Evolutionary conservation across 2,797 vertebrate species (phyloP).

Genomic region (Neosalanx taihuensis): DNA sequence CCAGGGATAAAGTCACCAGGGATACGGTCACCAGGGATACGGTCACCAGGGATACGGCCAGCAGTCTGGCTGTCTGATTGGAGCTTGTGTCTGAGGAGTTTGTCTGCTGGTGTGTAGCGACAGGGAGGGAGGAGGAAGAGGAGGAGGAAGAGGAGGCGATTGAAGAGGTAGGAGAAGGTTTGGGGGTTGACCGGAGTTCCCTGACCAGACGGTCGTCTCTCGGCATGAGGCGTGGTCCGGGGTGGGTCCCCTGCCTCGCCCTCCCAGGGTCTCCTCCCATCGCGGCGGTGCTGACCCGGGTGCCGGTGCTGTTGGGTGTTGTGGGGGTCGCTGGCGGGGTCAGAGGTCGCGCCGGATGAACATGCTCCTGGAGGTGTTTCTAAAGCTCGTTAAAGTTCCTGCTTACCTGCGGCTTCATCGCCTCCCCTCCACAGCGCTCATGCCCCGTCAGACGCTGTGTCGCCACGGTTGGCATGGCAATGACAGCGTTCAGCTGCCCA

Average conservation of each 20-base stretch:
- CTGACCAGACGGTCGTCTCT: constrained; percentile 12
- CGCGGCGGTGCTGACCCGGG: background rate
- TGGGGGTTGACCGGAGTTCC: constrained; percentile 39
- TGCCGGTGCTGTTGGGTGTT: background rate
- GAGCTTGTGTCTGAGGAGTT: too few species aligned
- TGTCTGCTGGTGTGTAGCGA: constrained; percentile 9
- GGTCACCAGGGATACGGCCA: too few species aligned
- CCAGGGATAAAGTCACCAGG: background rate
- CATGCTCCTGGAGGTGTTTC: constrained; percentile 60
- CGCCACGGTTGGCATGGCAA: constrained; percentile 63
- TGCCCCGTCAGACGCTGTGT: constrained; percentile 64
- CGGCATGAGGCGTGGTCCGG: constrained; percentile 43
- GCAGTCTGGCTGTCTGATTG: too few species aligned
- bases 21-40: too few species aligned
- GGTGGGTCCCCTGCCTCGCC: constrained; percentile 21
- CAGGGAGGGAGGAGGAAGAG: background rate
- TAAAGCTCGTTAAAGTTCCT: constrained; percentile 16
- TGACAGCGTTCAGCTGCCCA: constrained; percentile 45
- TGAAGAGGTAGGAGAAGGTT: constrained; percentile 19
- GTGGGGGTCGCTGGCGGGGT: background rate
- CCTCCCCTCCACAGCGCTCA: constrained; percentile 57
- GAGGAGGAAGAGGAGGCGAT: constrained; percentile 2
- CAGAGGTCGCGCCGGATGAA: constrained; percentile 55
- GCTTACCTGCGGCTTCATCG: constrained; percentile 52
- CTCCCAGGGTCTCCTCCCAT: constrained; percentile 1